Evolutionary conservation across 2,797 vertebrate species (phyloP).

Genomic region (Clarias laeviceps): DNA sequence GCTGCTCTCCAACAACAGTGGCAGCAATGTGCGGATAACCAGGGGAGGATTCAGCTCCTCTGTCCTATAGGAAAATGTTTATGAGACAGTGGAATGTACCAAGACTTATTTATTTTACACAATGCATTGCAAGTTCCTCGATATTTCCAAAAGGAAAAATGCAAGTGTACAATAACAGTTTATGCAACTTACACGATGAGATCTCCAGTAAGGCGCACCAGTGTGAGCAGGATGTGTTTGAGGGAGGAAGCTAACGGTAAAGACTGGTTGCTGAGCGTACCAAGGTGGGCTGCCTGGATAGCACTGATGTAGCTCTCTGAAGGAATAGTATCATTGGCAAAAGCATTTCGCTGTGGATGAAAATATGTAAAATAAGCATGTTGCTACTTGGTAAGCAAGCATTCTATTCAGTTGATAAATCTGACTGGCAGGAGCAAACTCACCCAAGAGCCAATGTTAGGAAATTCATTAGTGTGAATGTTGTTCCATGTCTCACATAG

Average conservation of each 20-base stretch:
- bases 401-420: background rate
- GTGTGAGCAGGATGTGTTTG: constrained; percentile 92
- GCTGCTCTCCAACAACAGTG: constrained; percentile 92
- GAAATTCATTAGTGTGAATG: constrained; percentile 96
- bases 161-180: background rate
- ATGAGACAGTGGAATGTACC: background rate
- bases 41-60: constrained; percentile 91
- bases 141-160: background rate
- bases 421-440: constrained; percentile 46
- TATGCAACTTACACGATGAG: constrained; percentile 90
- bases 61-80: constrained; percentile 72
- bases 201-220: constrained; percentile 93
- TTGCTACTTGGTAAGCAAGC: background rate
- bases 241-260: constrained; percentile 91
- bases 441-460: constrained; percentile 98
- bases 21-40: constrained; percentile 87
- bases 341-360: constrained; percentile 87
- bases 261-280: constrained; percentile 92
- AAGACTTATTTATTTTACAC: background rate
- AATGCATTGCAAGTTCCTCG: background rate
- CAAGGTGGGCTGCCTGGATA: constrained; percentile 93
- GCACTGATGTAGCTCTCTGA: constrained; percentile 98
- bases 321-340: constrained; percentile 96
- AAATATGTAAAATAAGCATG: background rate
- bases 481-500: constrained; percentile 94